Conservation (phyloP, 2,888 invertebrate genomes). For the Chirona hameri region DNA sequence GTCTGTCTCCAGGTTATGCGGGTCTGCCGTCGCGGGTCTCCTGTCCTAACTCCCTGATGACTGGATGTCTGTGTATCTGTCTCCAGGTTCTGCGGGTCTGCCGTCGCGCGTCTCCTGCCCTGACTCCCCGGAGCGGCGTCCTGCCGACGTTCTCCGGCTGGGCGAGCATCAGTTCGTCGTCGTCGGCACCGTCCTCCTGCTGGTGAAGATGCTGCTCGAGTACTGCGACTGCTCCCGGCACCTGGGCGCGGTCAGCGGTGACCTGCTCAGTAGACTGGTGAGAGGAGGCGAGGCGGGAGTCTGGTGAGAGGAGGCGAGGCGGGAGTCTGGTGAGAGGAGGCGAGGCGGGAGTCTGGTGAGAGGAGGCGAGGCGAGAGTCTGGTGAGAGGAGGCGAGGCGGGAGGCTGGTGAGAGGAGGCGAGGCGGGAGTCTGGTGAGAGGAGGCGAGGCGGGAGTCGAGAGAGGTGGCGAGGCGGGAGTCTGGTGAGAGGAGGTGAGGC, state of each 20-base stretch:
- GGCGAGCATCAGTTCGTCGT: not conserved
- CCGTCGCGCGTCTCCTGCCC: conserved; percentile 10
- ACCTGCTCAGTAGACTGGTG: not conserved
- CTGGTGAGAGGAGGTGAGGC: no score
- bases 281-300: not conserved
- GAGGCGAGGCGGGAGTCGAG: no score
- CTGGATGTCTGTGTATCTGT: no score
- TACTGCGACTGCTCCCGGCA: conserved; percentile 78
- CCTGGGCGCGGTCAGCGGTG: conserved; percentile 56
- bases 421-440: no score
- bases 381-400: no score
- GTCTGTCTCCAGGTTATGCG: not conserved
- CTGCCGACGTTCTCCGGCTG: not conserved
- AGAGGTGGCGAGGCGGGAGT: no score
- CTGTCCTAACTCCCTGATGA: not conserved
- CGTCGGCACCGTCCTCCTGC: conserved; percentile 68
- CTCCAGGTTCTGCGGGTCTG: not conserved
- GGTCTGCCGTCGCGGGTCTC: conserved; percentile 11
- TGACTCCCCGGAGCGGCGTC: conserved; percentile 13
- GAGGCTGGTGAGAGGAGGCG: no score
- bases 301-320: no score
- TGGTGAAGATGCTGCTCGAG: conserved; percentile 85
- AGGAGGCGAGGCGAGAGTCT: no score
- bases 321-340: no score
- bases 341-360: no score